Percentiles rank a stretch among this genome's conserved stretches.
phyloP scores from a whole-genome alignment of 2,113 vertebrate species.

The Aix galericulata region DNA sequence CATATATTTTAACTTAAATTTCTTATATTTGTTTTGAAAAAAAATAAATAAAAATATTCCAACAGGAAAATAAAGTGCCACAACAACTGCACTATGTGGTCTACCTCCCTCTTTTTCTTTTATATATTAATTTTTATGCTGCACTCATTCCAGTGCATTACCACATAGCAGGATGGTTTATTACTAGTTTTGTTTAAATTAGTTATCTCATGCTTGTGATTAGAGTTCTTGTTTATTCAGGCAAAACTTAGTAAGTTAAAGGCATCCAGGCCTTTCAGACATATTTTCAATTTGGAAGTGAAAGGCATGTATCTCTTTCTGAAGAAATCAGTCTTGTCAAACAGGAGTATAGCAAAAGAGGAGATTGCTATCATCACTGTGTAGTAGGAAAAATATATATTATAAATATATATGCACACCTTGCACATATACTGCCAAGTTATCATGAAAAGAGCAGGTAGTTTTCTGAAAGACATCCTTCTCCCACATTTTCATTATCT shows the following conservation, averaged over 20 bases:
- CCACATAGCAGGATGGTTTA: background rate
- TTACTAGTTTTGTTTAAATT: background rate
- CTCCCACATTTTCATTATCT: background rate
- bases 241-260: slow-evolving; percentile 4
- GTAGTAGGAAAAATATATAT: background rate
- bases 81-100: background rate
- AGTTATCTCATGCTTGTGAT: background rate
- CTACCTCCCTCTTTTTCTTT: background rate
- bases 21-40: too few species aligned
- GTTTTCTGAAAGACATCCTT: background rate
- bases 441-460: background rate
- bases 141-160: background rate
- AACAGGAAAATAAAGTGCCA: background rate
- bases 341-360: background rate
- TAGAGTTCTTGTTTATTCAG: background rate
- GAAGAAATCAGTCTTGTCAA: background rate
- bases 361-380: background rate
- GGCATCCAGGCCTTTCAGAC: background rate
- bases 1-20: too few species aligned
- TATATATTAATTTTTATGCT: background rate
- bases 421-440: background rate
- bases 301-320: background rate
- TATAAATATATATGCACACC: background rate
- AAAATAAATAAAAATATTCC: background rate
- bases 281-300: background rate